Conservation (phyloP, 2,797 vertebrate species). For the Tadarida brasiliensis region DNA sequence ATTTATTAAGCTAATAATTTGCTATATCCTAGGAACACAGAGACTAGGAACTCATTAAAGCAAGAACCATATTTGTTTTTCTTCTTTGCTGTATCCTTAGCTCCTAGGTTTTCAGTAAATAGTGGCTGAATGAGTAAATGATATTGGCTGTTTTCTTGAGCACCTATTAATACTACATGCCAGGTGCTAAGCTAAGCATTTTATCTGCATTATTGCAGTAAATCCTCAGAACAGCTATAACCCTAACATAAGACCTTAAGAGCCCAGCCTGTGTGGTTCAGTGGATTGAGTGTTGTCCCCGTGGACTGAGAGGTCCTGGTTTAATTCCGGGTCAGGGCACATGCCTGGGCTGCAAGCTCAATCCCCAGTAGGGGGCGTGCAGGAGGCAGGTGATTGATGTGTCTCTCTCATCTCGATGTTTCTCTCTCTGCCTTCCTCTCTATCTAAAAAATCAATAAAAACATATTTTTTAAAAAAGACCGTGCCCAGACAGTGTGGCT, state of each 20-base stretch:
- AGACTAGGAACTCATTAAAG: neutral
- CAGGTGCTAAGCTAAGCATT: neutral
- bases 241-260: neutral
- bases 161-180: neutral
- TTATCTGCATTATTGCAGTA: neutral
- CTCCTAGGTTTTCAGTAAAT: neutral
- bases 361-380: too few relatives aligned
- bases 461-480: too few relatives aligned
- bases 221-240: neutral
- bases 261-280: too few relatives aligned
- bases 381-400: too few relatives aligned
- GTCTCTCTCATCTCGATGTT: too few relatives aligned
- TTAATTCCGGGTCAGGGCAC: too few relatives aligned
- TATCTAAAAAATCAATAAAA: too few relatives aligned
- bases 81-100: neutral
- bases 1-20: neutral
- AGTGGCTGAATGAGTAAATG: neutral
- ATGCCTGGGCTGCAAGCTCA: too few relatives aligned
- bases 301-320: too few relatives aligned
- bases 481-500: too few relatives aligned
- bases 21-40: neutral
- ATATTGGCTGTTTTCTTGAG: constrained; percentile 24
- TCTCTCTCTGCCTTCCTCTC: too few relatives aligned
- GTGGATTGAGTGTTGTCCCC: too few relatives aligned
- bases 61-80: neutral